These are phyloP conservation scores for Lysandra bellargus DNA, from an alignment of 2,888 invertebrate species.

Conservation along the genomic window DNA sequence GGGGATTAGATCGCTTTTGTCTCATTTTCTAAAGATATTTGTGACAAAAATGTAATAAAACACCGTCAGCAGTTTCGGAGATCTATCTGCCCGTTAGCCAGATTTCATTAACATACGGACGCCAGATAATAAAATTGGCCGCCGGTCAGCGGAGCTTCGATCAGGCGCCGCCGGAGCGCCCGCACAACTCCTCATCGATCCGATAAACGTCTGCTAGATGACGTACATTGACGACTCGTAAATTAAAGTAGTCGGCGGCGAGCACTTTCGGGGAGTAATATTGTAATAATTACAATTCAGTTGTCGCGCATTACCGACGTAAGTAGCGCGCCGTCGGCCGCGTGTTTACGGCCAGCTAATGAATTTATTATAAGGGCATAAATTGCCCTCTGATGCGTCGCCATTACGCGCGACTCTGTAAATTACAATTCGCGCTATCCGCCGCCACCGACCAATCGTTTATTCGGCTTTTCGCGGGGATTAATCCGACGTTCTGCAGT, in stretches of 20 bases:
- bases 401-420: constrained; percentile 72
- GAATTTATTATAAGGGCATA: constrained; percentile 80
- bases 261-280: not conserved
- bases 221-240: not conserved
- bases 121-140: constrained; percentile 4
- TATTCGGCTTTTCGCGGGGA: constrained; percentile 61
- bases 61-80: constrained; percentile 13
- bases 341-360: constrained; percentile 53
- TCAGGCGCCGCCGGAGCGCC: not conserved
- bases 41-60: constrained; percentile 40
- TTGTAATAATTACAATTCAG: constrained; percentile 21
- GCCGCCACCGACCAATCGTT: constrained; percentile 63
- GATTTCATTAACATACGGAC: constrained; percentile 22
- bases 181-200: not conserved
- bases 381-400: constrained; percentile 75
- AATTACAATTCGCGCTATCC: constrained; percentile 72
- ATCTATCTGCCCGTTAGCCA: constrained; percentile 25
- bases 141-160: not conserved
- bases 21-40: constrained; percentile 40
- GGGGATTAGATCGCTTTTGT: constrained; percentile 63
- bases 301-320: constrained; percentile 11
- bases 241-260: not conserved
- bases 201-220: not conserved
- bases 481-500: constrained; percentile 47
- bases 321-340: not conserved